A percentile compares a stretch with the other conserved stretches of the same genome.
Conservation (phyloP, 2,888 invertebrate species). For the Ptychoptera contaminata region DNA sequence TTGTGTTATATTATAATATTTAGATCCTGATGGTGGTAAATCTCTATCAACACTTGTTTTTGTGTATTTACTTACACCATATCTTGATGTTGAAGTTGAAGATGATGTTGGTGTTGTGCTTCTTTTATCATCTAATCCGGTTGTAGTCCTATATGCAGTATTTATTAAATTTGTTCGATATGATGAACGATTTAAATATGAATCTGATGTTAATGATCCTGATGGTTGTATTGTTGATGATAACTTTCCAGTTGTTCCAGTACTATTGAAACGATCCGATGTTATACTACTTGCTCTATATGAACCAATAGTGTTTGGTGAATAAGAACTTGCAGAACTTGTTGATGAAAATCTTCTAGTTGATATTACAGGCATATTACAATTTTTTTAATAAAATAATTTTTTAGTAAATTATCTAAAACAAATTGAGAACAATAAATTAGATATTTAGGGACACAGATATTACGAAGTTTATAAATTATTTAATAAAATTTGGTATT, state of each 20-base stretch:
- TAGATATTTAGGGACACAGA: too few species aligned
- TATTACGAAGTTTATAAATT: too few species aligned
- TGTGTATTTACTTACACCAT: conserved; percentile 22
- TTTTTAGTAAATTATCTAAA: too few species aligned
- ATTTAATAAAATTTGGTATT: too few species aligned
- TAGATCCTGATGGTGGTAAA: conserved; percentile 6
- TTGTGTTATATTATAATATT: neutral
- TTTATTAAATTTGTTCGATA: conserved; percentile 10
- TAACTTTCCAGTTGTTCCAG: conserved; percentile 10
- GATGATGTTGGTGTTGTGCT: conserved; percentile 8
- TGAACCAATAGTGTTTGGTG: conserved; percentile 23
- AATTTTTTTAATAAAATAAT: too few species aligned
- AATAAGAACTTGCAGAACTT: conserved; percentile 24
- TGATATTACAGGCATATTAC: conserved; percentile 34
- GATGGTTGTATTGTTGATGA: conserved; percentile 4
- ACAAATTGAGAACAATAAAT: too few species aligned
- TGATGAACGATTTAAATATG: conserved; percentile 22
- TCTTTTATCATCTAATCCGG: conserved; percentile 4
- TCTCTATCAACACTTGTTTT: conserved; percentile 10
- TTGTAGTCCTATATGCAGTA: conserved; percentile 12
- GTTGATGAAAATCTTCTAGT: conserved; percentile 28
- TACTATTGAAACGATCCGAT: conserved; percentile 15
- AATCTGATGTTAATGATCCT: conserved; percentile 17
- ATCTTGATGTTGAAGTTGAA: conserved; percentile 27
- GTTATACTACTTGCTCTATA: conserved; percentile 6